Base-by-base conservation (phyloP, 2,113 vertebrate species). In the Lepus americanus region DNA sequence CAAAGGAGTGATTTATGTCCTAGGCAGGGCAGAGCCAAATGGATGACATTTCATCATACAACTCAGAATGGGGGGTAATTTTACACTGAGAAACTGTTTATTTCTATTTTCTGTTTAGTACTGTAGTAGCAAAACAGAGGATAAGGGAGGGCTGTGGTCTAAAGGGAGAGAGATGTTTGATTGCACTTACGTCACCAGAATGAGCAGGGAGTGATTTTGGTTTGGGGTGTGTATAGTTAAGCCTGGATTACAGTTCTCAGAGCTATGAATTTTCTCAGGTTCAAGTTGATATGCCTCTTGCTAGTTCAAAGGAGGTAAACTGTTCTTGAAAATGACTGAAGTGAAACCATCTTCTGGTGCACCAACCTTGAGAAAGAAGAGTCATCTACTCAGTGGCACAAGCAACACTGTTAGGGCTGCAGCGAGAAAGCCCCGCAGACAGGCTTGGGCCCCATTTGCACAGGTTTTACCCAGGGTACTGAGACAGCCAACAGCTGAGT, bases 221-320 rank as follows among this genome's bases (percentile, higher is more conserved):
- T 79, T 61, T 78, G 69, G 66, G 77, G 72, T 83, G 73, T 67
- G 72, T 77, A 61, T 9, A 17, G 9, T 51, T 84, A 73, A 61
- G 25, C 77, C 73, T 90, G 78, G 36, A 93, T 88, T 85, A 70
- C 10, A 70, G 0, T 10, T 61, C 82, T 78, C 55, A 44, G 66
- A 92, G 89, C 55, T 53, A 8, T 55, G 53, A 90, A 84, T 87
- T 88, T 61, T 73, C 66, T 83, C 89, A 72, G 53, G 51, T 94
- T 90, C 76, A 90, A 84, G 87, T 14, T 33, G 13, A 90, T 80
- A 81, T 31, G 5, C 1, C 66, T 76, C 33, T 31, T 78, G 63
- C 44, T 6, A 29, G 33, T 8, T 53, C 61, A 76, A 66, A 70
- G 25, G n/a, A 72, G 70, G 51, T 11, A 85, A 79, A 73, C 79